phyloP scores from a whole-genome alignment of 2,113 vertebrate species.

The Oenanthe oenanthe region DNA sequence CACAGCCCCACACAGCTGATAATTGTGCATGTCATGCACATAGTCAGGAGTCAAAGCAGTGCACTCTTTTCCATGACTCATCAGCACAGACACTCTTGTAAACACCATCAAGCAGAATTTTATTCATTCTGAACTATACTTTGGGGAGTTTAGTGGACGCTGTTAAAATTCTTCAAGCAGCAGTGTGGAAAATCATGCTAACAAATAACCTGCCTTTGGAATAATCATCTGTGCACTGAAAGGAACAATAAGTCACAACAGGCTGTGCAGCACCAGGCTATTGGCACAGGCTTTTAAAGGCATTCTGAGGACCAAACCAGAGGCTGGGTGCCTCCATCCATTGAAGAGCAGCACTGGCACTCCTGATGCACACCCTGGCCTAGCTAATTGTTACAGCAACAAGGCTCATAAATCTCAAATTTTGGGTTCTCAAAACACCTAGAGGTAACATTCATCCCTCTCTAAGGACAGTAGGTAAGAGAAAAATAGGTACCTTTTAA shows the following conservation, averaged over 20 bases:
- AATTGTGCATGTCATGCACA: not conserved
- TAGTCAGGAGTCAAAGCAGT: constrained; percentile 8
- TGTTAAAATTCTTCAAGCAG: constrained; percentile 61
- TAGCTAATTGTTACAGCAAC: not conserved
- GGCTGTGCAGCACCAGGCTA: constrained; percentile 26
- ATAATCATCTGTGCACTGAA: constrained; percentile 3
- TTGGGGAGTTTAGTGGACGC: constrained; percentile 44
- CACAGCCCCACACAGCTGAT: not conserved
- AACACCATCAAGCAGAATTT: constrained; percentile 64
- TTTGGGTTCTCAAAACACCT: not conserved
- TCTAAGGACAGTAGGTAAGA: not conserved
- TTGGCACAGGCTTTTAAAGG: not conserved
- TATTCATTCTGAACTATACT: constrained; percentile 60
- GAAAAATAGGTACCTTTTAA: not conserved
- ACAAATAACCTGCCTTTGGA: constrained; percentile 44
- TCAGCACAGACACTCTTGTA: constrained; percentile 49
- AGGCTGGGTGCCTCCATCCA: not conserved
- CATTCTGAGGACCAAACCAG: not conserved
- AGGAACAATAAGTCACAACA: constrained; percentile 18
- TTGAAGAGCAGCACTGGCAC: not conserved
- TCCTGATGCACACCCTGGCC: not conserved
- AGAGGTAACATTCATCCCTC: not conserved
- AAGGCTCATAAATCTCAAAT: not conserved
- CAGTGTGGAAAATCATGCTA: constrained; percentile 52
- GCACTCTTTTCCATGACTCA: constrained; percentile 18